phyloP scores from a whole-genome alignment of 2,888 invertebrate species.

The Listrodromus nycthemerus region DNA sequence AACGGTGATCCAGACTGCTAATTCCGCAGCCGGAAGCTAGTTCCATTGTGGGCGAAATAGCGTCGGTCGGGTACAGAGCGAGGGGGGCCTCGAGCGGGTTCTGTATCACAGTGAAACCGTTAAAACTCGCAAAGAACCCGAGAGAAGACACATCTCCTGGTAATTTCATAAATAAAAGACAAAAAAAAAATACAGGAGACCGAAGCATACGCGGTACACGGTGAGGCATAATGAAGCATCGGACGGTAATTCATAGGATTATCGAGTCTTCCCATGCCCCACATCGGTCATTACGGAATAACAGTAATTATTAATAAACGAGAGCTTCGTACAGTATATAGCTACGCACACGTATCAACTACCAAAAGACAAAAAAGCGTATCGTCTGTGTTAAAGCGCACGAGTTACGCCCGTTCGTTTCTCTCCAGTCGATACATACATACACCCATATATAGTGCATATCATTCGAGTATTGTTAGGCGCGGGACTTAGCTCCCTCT shows the following conservation, averaged over 20 bases:
- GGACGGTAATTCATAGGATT: conserved; percentile 83
- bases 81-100: conserved; percentile 12
- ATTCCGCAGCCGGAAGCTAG: conserved; percentile 74
- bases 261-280: conserved; percentile 84
- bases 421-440: not conserved
- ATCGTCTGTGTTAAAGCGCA: not conserved
- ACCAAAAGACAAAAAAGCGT: not conserved
- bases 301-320: conserved; percentile 84
- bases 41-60: conserved; percentile 55
- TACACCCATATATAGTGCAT: conserved; percentile 20
- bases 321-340: conserved; percentile 66
- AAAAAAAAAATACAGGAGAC: conserved; percentile 70
- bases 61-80: conserved; percentile 8
- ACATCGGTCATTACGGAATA: conserved; percentile 83
- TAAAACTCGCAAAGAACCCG: conserved; percentile 74
- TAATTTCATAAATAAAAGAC: conserved; percentile 79
- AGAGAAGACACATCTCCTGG: conserved; percentile 77
- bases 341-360: not conserved
- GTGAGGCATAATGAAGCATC: conserved; percentile 78
- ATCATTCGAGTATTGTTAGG: conserved; percentile 59
- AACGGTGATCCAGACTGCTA: conserved; percentile 73
- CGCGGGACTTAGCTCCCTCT: conserved; percentile 59
- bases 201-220: conserved; percentile 60
- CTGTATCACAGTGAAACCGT: conserved; percentile 69
- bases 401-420: not conserved